Evolutionary conservation across 2,888 invertebrate species (phyloP), one percentile per base, ranked within the genome.

Genomic region (Drosophila testacea): DNA sequence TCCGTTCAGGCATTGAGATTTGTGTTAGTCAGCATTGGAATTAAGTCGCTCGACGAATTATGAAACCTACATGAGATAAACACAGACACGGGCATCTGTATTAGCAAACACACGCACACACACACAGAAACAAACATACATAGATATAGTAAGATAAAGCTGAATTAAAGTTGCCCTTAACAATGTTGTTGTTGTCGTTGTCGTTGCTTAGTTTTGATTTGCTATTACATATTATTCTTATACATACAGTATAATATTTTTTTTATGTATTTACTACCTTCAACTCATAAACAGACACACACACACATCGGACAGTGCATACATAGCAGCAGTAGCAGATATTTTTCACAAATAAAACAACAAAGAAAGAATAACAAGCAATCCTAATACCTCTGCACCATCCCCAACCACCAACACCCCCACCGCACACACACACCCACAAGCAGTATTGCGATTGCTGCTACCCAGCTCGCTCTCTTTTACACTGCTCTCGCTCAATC

Each of bases 281-380:
- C 66, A 75, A 88, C 73, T 83, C 69, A 77, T 62, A 72, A 64
- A 72, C 70, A 80, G 60, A 76, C 63, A 57, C 62, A 66, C 57
- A 67, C 65, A 44, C 27, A 38, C 48, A 51, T 76, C 79, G 69
- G 69, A 54, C 83, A 85, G 72, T 79, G 73, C 73, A 78, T 70
- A 74, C 70, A 78, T 78, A 62, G 77, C 80, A 76, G 65, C 69
- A 70, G 75, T 63, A 86, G 81, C 78, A 86, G 84, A 69, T 81
- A 83, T 88, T 82, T 83, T 87, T 81, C 89, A 84, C 85, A 89
- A 89, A 81, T 84, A 84, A 89, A 83, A 83, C 88, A 89, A 84
- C 83, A 84, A 84, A 89, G 89, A 89, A 87, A 81, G 73, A 89
- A 89, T 75, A 86, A 88, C 87, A 83, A 89, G 89, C 78, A 72